Evolutionary conservation across 92 coral and sea anemone genomes (phyloP).

Genomic region (Metridium senile): DNA sequence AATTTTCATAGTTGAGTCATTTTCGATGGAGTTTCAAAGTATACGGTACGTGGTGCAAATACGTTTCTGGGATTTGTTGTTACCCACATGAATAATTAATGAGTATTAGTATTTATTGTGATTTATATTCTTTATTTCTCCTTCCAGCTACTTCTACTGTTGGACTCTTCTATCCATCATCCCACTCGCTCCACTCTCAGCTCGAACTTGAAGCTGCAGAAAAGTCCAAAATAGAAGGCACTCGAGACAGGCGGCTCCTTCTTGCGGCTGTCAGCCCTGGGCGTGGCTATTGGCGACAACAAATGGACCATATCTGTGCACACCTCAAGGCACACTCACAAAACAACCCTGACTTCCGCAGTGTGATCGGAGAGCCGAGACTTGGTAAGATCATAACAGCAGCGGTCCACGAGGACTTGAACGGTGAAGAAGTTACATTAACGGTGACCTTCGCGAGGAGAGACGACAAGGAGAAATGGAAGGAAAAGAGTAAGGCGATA

Average conservation of each 20-base stretch:
- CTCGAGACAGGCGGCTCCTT: conserved; percentile 85
- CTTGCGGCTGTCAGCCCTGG: conserved; percentile 97
- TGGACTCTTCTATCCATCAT: conserved; percentile 93
- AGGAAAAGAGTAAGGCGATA: conserved; percentile 69
- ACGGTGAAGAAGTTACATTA: conserved; percentile 89
- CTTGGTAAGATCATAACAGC: conserved; percentile 93
- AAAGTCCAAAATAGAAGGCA: conserved; percentile 74
- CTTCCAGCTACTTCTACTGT: conserved; percentile 84
- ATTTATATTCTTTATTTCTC: no score
- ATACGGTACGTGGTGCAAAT: no score
- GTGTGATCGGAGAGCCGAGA: conserved; percentile 93
- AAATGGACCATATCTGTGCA: conserved; percentile 98
- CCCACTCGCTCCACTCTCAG: conserved; percentile 75
- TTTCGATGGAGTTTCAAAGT: no score
- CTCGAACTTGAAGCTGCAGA: conserved; percentile 71
- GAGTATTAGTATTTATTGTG: no score
- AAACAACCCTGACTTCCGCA: conserved; percentile 93
- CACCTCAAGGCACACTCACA: conserved; percentile 96
- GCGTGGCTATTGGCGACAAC: conserved; percentile 97
- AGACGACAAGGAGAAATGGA: conserved; percentile 74
- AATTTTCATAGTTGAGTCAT: no score
- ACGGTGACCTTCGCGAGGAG: conserved; percentile 91
- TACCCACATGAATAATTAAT: no score
- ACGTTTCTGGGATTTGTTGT: no score
- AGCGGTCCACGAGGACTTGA: conserved; percentile 90